Conservation (phyloP, 2,113 vertebrate genomes). For the Gavia stellata region DNA sequence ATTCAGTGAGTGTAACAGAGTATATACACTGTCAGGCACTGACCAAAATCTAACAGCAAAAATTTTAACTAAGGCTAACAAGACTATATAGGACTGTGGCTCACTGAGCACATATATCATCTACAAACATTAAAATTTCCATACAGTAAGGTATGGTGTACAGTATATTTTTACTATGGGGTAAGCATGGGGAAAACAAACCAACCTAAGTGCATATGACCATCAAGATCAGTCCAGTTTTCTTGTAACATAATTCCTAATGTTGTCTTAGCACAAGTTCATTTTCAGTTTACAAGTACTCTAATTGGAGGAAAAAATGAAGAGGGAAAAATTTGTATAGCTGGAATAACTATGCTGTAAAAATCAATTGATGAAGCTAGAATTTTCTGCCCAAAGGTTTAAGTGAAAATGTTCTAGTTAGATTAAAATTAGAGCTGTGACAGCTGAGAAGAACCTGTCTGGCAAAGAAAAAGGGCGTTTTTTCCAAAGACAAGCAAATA, state of each 20-base stretch:
- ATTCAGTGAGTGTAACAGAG: not conserved
- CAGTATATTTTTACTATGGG: conserved; percentile 28
- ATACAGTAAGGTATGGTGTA: conserved; percentile 30
- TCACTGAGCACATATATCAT: not conserved
- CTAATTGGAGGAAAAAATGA: not conserved
- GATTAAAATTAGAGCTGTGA: conserved; percentile 26
- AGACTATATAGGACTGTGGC: not conserved
- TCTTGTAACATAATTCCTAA: conserved; percentile 16
- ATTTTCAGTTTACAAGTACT: conserved; percentile 42
- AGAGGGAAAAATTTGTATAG: conserved; percentile 33
- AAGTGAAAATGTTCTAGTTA: not conserved
- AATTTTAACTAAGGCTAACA: not conserved
- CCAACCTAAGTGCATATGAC: not conserved
- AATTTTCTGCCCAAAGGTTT: conserved; percentile 29
- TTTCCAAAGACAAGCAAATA: conserved; percentile 50
- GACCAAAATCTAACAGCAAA: not conserved
- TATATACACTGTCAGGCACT: not conserved
- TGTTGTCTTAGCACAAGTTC: conserved; percentile 38
- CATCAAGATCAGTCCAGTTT: conserved; percentile 19
- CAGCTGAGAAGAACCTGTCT: not conserved
- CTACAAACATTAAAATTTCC: not conserved
- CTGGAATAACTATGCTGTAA: conserved; percentile 16
- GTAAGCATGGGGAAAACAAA: not conserved
- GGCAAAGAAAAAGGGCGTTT: conserved; percentile 7
- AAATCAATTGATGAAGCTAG: conserved; percentile 28